phyloP scores from a whole-genome alignment of 2,113 vertebrate genomes.

The Atrichornis clamosus region DNA sequence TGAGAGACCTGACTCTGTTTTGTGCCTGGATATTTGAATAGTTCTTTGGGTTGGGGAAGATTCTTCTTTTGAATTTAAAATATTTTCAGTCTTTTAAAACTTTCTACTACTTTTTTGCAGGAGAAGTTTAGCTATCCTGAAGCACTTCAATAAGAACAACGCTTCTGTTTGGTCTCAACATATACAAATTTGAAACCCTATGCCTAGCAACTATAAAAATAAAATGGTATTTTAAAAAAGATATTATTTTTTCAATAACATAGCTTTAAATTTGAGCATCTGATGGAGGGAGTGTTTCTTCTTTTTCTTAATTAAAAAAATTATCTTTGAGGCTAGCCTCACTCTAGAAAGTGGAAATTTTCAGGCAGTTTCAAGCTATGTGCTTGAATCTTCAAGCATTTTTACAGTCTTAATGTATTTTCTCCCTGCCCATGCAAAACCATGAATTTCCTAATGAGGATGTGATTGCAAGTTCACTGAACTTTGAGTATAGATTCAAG shows the following conservation, averaged over 20 bases:
- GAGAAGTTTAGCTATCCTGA: background rate
- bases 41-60: background rate
- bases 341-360: background rate
- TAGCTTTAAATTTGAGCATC: background rate
- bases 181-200: background rate
- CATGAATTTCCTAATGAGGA: background rate
- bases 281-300: background rate
- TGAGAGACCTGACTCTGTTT: background rate
- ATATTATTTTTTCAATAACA: background rate
- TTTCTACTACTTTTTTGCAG: background rate
- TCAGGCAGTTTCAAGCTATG: background rate
- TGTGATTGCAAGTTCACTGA: background rate
- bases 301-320: background rate
- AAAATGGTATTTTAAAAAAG: background rate
- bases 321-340: background rate
- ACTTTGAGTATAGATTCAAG: background rate
- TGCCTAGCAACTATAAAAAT: background rate
- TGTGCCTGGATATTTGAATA: background rate
- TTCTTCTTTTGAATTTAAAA: background rate
- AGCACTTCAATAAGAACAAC: background rate
- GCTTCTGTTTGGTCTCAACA: background rate
- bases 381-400: background rate
- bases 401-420: background rate
- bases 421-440: background rate
- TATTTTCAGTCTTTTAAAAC: background rate